Base-by-base conservation (phyloP, 2,113 vertebrate genomes). In the Brachionichthys hirsutus region DNA sequence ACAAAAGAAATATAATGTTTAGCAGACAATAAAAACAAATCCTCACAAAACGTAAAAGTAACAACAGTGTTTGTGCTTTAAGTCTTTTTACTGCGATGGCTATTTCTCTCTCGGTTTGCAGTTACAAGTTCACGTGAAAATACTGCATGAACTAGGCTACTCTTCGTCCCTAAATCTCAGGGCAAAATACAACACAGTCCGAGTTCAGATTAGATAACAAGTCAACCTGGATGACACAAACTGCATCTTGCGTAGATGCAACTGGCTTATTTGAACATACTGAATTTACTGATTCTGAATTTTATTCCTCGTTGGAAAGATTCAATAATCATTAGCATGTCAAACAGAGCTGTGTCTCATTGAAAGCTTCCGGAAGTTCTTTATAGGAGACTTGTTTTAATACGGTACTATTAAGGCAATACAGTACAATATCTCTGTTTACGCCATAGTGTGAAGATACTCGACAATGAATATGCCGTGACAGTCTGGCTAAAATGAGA, bases 51-150 rank as follows among this genome's bases (percentile, higher is more conserved):
- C 46, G 6, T 63, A 38, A 70, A 82, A 73, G 53, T 70, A 70
- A 78, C 60, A 78, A 88, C 73, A 82, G 73, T 83, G 84, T 85
- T 88, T 90, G 89, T 85, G 87, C 82, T 88, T 88, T 89, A 85
- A 82, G 76, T 85, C 78, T 85, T 83, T 89, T 75, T 78, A 85
- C 86, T 80, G 75, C 61, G 68, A 88, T 88, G 82, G 87, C 86
- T 88, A 88, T 90, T 82, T 82, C 80, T 84, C 73, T 83, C 73
- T 50, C 74, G 67, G 64, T 82, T 81, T 82, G 80, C 78, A 86
- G 83, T 83, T 71, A 68, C 58, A 83, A 73, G 78, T 62, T 87
- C 46, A 44, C 42, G 59, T 81, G 69, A 80, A 81, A 74, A 83
- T 81, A 78, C 76, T 68, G 62, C 38, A 68, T 81, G 70, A 80